phyloP scores from a whole-genome alignment of 2,888 invertebrate species.

The Dolichomitus sp. region DNA sequence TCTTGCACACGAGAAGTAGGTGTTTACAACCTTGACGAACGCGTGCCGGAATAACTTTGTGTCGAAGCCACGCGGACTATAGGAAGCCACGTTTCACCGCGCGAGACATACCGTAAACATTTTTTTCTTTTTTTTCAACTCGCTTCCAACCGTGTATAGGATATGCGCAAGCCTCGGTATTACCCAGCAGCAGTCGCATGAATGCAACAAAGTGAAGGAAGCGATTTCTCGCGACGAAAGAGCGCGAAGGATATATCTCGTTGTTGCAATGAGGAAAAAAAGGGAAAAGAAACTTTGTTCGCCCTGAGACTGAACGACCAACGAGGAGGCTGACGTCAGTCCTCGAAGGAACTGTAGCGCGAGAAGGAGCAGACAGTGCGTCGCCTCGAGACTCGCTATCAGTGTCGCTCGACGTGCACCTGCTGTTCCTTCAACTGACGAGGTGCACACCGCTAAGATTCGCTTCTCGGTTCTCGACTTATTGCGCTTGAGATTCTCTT shows the following conservation, averaged over 20 bases:
- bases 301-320: background rate
- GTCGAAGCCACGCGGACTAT: conserved; percentile 49
- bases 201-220: conserved; percentile 23
- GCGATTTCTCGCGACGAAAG: conserved; percentile 21
- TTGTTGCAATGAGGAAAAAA: conserved; percentile 21
- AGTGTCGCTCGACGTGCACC: conserved; percentile 42
- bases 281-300: conserved; percentile 12
- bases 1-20: conserved; percentile 25
- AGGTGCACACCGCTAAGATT: conserved; percentile 7
- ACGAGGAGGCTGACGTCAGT: conserved; percentile 35
- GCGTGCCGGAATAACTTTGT: conserved; percentile 64
- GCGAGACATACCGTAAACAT: conserved; percentile 40
- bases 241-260: conserved; percentile 20
- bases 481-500: conserved; percentile 52
- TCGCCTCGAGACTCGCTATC: conserved; percentile 49
- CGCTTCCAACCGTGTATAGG: conserved; percentile 6
- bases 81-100: conserved; percentile 61
- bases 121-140: conserved; percentile 17
- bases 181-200: background rate
- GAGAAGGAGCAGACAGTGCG: conserved; percentile 43
- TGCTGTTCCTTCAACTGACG: conserved; percentile 37
- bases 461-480: conserved; percentile 41
- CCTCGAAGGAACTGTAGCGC: conserved; percentile 17
- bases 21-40: conserved; percentile 63
- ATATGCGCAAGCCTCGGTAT: conserved; percentile 13